Conservation (phyloP, 2,888 invertebrate species). For the Lasioglossum villosulum region DNA sequence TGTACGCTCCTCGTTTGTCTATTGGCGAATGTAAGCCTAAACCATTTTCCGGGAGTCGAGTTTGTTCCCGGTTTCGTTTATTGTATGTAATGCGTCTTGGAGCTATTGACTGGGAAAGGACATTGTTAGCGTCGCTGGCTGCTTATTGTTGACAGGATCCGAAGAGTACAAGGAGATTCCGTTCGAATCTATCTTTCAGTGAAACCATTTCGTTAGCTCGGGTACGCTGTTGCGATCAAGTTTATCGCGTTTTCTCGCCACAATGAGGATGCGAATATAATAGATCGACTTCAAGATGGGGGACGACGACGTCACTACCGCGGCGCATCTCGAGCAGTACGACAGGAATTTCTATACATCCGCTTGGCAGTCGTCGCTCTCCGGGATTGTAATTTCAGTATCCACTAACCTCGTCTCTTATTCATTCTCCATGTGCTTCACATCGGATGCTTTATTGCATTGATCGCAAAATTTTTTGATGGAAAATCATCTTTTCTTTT, state of each 20-base stretch:
- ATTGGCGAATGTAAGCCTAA: conserved; percentile 17
- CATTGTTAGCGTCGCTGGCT: conserved; percentile 45
- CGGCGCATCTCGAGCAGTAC: conserved; percentile 40
- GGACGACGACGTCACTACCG: conserved; percentile 31
- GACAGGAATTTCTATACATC: conserved; percentile 56
- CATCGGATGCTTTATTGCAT: conserved; percentile 29
- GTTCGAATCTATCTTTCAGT: conserved; percentile 24
- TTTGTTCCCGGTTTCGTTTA: conserved; percentile 36
- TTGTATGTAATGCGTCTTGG: conserved; percentile 33
- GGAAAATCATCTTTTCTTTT: conserved; percentile 39
- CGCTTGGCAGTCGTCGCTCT: conserved; percentile 41
- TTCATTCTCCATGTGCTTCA: not conserved
- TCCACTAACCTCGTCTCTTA: conserved; percentile 45
- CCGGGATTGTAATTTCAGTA: conserved; percentile 61
- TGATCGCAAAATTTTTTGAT: conserved; percentile 33
- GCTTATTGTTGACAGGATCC: conserved; percentile 48
- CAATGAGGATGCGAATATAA: conserved; percentile 58
- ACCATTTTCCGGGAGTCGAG: conserved; percentile 21
- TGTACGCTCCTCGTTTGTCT: not conserved
- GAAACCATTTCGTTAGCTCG: conserved; percentile 54
- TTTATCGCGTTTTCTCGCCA: conserved; percentile 48
- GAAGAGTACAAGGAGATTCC: conserved; percentile 23
- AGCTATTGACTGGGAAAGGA: conserved; percentile 37
- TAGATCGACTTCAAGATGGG: conserved; percentile 55
- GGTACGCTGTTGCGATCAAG: conserved; percentile 31